These are phyloP conservation scores for Metopolophium dirhodum DNA, from an alignment of 1,140 invertebrate genomes.

Conservation along the genomic window DNA sequence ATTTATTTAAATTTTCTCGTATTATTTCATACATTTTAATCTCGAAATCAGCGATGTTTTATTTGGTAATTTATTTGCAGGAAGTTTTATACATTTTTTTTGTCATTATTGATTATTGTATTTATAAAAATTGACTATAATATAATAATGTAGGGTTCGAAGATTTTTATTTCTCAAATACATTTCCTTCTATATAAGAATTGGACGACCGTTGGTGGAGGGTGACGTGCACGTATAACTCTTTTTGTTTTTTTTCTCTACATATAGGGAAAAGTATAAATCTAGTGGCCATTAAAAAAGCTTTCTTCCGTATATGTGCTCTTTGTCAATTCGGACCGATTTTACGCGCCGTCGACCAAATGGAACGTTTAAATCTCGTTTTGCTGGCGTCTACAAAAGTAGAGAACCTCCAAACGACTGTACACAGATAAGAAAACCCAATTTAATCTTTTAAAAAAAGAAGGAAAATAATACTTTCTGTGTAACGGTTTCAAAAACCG, in stretches of 20 bases:
- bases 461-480: neutral
- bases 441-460: slow-evolving; percentile 11
- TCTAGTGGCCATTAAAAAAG: slow-evolving; percentile 47
- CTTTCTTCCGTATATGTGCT: neutral
- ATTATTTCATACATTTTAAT: neutral
- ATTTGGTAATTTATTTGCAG: neutral
- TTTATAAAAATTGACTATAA: neutral
- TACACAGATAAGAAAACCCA: slow-evolving; percentile 40
- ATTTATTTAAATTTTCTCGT: neutral
- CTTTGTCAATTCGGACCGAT: slow-evolving; percentile 49
- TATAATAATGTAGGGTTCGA: neutral
- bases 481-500: neutral
- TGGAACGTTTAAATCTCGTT: slow-evolving; percentile 54
- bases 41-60: neutral
- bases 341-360: slow-evolving; percentile 45
- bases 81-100: neutral
- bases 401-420: neutral
- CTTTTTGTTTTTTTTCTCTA: neutral
- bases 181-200: neutral
- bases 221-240: neutral
- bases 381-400: neutral
- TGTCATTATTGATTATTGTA: neutral
- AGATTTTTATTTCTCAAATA: neutral
- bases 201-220: neutral
- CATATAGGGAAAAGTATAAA: slow-evolving; percentile 12